A percentile compares a stretch with the other conserved stretches of the same genome.
These are phyloP conservation scores for Crenichthys baileyi DNA, from an alignment of 2,797 vertebrate species.

Conservation along the genomic window DNA sequence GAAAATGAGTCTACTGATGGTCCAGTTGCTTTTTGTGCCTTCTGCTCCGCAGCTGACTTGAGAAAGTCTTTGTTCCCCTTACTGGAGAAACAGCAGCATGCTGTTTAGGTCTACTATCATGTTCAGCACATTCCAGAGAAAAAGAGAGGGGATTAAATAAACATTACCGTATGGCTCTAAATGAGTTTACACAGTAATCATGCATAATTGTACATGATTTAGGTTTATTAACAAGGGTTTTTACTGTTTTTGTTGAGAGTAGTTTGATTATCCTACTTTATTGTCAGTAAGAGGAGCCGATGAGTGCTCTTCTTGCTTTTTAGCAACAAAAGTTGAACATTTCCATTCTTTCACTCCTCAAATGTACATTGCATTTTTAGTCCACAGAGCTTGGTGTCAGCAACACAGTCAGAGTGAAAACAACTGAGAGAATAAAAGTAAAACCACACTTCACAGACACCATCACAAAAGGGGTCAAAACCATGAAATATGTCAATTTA, in stretches of 20 bases:
- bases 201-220: conserved; percentile 69
- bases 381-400: neutral
- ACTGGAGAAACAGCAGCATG: conserved; percentile 12
- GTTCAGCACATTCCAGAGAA: conserved; percentile 73
- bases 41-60: conserved; percentile 38
- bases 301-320: conserved; percentile 3
- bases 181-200: conserved; percentile 73
- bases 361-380: neutral
- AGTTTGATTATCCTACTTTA: conserved; percentile 42
- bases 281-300: conserved; percentile 35
- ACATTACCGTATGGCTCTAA: conserved; percentile 66
- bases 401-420: conserved; percentile 55
- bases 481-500: too few relatives aligned
- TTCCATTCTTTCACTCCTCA: conserved; percentile 45
- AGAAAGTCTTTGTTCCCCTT: conserved; percentile 21
- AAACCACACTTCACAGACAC: neutral
- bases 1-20: conserved; percentile 33
- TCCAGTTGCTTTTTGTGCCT: conserved; percentile 28
- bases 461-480: too few relatives aligned
- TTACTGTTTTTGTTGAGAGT: conserved; percentile 59
- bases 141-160: conserved; percentile 65
- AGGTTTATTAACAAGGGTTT: conserved; percentile 68
- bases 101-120: conserved; percentile 29
- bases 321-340: conserved; percentile 10
- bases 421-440: conserved; percentile 18